Evolutionary conservation across 1,140 invertebrate genomes (phyloP).

Genomic region (Ridgeia piscesae): DNA sequence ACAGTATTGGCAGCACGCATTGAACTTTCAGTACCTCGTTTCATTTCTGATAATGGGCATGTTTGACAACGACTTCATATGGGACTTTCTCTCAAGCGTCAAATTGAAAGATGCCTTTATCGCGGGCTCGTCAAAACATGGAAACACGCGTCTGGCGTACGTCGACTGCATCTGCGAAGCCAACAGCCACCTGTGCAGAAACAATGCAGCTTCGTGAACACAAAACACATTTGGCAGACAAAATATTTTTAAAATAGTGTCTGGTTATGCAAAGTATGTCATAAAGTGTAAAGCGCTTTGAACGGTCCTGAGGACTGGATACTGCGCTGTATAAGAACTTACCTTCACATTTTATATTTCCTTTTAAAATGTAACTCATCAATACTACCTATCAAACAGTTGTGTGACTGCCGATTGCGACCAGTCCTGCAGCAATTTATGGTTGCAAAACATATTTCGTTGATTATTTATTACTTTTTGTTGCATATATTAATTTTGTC

Average conservation of each 20-base stretch:
- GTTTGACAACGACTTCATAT: constrained; percentile 76
- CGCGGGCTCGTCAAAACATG: constrained; percentile 92
- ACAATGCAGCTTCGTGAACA: background rate
- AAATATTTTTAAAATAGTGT: too few relatives aligned
- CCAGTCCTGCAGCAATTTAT: too few relatives aligned
- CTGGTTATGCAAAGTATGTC: too few relatives aligned
- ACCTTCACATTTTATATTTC: background rate
- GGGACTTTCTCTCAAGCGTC: constrained; percentile 68
- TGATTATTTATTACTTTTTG: too few relatives aligned
- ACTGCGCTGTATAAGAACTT: too few relatives aligned
- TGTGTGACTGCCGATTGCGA: too few relatives aligned
- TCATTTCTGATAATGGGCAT: constrained; percentile 62
- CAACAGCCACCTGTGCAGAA: constrained; percentile 58
- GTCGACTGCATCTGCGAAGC: constrained; percentile 86
- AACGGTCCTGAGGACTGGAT: too few relatives aligned
- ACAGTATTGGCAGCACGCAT: background rate
- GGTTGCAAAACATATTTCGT: too few relatives aligned
- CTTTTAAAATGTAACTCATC: background rate
- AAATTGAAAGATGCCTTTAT: constrained; percentile 85
- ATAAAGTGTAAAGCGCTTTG: too few relatives aligned
- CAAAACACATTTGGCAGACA: background rate
- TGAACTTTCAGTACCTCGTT: background rate
- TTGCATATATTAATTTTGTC: too few relatives aligned
- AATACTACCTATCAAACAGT: background rate
- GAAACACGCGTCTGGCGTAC: constrained; percentile 84